phyloP scores from a whole-genome alignment of 2,113 vertebrate species.

The Eulemur rufifrons region DNA sequence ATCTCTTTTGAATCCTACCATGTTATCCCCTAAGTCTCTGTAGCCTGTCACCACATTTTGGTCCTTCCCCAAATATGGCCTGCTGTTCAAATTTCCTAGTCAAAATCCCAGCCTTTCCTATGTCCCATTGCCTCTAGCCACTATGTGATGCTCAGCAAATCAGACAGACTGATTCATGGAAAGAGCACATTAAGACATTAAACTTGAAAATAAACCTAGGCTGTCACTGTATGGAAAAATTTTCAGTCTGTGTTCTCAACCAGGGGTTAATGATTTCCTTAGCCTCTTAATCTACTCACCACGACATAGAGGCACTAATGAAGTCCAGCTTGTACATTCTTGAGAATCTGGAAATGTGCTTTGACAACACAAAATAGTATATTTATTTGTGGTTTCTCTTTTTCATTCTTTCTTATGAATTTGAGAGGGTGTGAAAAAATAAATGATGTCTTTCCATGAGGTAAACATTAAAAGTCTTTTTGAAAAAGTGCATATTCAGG shows the following conservation, averaged over 20 bases:
- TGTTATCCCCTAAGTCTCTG: background rate
- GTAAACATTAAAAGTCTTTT: background rate
- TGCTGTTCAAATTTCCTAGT: background rate
- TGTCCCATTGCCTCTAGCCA: background rate
- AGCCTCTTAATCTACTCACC: background rate
- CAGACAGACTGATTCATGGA: background rate
- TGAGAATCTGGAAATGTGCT: background rate
- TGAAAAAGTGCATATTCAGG: background rate
- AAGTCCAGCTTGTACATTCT: background rate
- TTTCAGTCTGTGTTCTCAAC: background rate
- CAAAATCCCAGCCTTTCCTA: background rate
- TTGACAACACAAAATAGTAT: background rate
- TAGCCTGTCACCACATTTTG: background rate
- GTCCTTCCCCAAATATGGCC: background rate
- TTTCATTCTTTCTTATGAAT: background rate
- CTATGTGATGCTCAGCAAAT: background rate
- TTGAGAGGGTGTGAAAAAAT: background rate
- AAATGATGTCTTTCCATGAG: background rate
- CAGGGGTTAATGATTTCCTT: slow-evolving; percentile 35
- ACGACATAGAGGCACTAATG: background rate
- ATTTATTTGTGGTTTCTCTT: background rate
- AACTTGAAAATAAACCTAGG: background rate
- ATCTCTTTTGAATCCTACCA: background rate
- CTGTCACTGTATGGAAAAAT: background rate
- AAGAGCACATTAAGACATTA: background rate